Evolutionary conservation across 2,888 invertebrate genomes (phyloP).

Genomic region (Hypena proboscidalis): DNA sequence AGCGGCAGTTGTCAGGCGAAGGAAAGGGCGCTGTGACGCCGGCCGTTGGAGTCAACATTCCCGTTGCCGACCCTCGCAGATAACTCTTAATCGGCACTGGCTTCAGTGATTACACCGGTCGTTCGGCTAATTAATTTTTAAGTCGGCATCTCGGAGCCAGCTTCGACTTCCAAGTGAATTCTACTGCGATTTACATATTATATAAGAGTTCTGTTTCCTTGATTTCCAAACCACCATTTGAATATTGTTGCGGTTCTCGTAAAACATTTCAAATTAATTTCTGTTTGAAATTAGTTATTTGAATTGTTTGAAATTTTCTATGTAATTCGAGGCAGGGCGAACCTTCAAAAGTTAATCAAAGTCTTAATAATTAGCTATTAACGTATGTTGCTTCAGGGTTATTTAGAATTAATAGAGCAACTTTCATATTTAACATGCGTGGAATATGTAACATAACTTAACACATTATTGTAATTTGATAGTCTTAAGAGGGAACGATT

Average conservation of each 20-base stretch:
- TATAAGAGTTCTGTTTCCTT: conserved; percentile 59
- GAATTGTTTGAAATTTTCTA: conserved; percentile 25
- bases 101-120: conserved; percentile 81
- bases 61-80: conserved; percentile 55
- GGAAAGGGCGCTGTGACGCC: conserved; percentile 60
- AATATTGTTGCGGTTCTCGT: conserved; percentile 55
- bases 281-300: conserved; percentile 22
- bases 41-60: conserved; percentile 60
- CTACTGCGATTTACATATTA: conserved; percentile 71
- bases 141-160: conserved; percentile 73
- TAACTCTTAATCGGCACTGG: conserved; percentile 72
- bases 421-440: too few relatives aligned
- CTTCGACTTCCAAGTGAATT: conserved; percentile 75
- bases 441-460: too few relatives aligned
- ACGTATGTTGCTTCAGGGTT: too few relatives aligned
- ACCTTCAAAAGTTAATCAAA: neutral
- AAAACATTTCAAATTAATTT: conserved; percentile 55
- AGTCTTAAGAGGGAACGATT: too few relatives aligned
- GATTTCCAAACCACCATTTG: conserved; percentile 51
- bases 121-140: conserved; percentile 85
- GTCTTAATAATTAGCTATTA: too few relatives aligned
- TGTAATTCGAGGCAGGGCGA: neutral
- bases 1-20: conserved; percentile 45
- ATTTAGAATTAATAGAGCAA: too few relatives aligned
- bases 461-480: too few relatives aligned